These are phyloP conservation scores for Halictus quadricinctus DNA, from an alignment of 2,888 invertebrate genomes.

Conservation along the genomic window DNA sequence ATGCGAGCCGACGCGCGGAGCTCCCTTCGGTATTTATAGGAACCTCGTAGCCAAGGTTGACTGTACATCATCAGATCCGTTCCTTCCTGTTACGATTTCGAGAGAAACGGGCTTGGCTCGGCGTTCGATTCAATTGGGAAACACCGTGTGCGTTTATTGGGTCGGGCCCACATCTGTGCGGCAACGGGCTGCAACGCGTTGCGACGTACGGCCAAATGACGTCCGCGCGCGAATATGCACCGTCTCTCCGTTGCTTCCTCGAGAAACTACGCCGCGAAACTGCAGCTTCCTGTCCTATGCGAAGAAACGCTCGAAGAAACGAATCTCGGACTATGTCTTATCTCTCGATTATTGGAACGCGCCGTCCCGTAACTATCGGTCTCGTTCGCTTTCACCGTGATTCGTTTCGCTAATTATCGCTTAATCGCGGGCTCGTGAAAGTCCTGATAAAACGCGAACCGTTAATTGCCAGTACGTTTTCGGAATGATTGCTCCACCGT, in stretches of 20 bases:
- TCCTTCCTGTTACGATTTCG: conserved; percentile 19
- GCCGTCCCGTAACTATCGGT: conserved; percentile 25
- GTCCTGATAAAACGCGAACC: conserved; percentile 31
- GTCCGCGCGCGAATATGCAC: not conserved
- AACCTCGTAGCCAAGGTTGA: conserved; percentile 51
- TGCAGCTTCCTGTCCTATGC: not conserved
- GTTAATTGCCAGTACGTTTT: conserved; percentile 11
- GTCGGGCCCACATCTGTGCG: not conserved
- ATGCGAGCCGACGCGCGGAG: not conserved
- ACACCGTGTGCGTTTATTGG: conserved; percentile 19
- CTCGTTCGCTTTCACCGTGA: conserved; percentile 58
- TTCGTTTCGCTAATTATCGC: conserved; percentile 46
- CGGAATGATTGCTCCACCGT: not conserved
- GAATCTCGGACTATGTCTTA: not conserved
- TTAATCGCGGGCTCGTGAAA: conserved; percentile 44
- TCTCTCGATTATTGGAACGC: not conserved
- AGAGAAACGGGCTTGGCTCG: conserved; percentile 25
- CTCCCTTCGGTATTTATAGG: conserved; percentile 48
- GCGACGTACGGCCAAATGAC: not conserved
- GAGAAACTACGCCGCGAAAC: not conserved
- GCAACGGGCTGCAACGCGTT: not conserved
- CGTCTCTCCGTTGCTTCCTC: not conserved
- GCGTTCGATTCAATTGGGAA: conserved; percentile 28
- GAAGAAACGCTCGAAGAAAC: conserved; percentile 5
- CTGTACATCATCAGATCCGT: conserved; percentile 30